Base-by-base conservation (phyloP, 2,888 invertebrate species). In the Melieria omissa region DNA sequence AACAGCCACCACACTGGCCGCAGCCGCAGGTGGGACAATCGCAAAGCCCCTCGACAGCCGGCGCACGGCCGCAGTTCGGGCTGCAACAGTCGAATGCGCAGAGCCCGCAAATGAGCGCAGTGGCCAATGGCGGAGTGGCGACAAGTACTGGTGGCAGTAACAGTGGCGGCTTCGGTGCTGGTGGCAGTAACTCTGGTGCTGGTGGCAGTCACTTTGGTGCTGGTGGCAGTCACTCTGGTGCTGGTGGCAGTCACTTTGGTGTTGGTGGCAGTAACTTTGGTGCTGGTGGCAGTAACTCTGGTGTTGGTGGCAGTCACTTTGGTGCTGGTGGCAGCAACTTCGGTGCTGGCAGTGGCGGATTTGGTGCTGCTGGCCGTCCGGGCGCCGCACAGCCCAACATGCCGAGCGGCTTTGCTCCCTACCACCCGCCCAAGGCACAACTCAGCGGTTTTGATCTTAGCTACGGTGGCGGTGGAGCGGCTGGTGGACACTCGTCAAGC, bases 371-470 rank as follows among this genome's bases (percentile, higher is more conserved):
- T 64, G 45, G 41, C 9, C 65, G 74, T 14, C 70, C 77, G 2
- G 69, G 47, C 12, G 69, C 75, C 0, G 80, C 77, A 10, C 81
- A 80, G 6, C 75, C 80, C 9, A 81, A 75, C 71, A 70, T 79
- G 44, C 82, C 81, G 0, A 82, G 83, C 0, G 82, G 80, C 2
- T 84, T 81, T 75, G 79, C 78, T 0, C 76, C 80, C 0, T 84
- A 83, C 65, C 80, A 81, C 0, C 83, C 85, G 14, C 80, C 81
- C 57, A 81, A 81, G 42, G 75, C 81, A 9, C 86, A 86, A 58
- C 85, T 86, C 0, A 84, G 80, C 5, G 84, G 83, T 14, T 76
- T 83, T 45, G 86, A 86, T 64, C 73, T 85, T 46, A 85, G 86
- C 70, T 85, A 85, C 72, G 79, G 81, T 4, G 80, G 84, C 6